Evolutionary conservation across 2,113 vertebrate genomes (phyloP), one percentile per base, ranked within the genome.

Genomic region (Rhinolophus ferrumequinum): DNA sequence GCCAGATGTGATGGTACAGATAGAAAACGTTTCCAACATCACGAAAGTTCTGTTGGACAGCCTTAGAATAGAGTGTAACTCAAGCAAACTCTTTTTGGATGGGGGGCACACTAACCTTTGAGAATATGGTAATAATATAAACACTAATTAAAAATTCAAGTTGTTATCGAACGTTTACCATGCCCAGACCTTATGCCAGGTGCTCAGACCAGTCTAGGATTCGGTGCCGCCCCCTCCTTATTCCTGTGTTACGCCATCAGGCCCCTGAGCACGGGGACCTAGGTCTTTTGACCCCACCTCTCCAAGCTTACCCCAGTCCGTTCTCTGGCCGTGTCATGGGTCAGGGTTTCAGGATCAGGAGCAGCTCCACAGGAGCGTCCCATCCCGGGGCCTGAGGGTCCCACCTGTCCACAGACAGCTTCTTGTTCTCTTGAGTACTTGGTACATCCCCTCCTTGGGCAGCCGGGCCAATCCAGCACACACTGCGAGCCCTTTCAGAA

Each of bases 81-180:
- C 50, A 67, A 35, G 54, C 15, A 41, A 8, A 86, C 12, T 3
- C 62, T 21, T 33, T 54, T 38, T 5, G 44, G 33, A 62, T 2
- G 3, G 22, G 10, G 4, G 44, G 8, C 24, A 21, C n/a, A 4
- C n/a, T 19, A 12, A 54, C 50, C 75, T 54, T 50, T 9, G 47
- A 44, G 69, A 58, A 12, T 54, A 35, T 35, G 11, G 41, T 33
- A 70, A 77, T 38, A 67, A 28, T 19, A 70, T 41, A 52, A 69
- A n/a, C 56, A 30, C 0, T 38, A 11, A 28, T 41, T 26, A 5
- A n/a, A 50, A n/a, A 30, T 14, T 16, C 21, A 1, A 0, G 24
- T 21, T 26, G 28, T 64, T 14, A 3, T 3, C 0, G 5, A 33
- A 16, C 11, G 5, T 21, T 56, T 30, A 5, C 73, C 26, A 0